These are phyloP conservation scores for Sycophila sp. DNA, from an alignment of 1,140 invertebrate species.

Conservation along the genomic window DNA sequence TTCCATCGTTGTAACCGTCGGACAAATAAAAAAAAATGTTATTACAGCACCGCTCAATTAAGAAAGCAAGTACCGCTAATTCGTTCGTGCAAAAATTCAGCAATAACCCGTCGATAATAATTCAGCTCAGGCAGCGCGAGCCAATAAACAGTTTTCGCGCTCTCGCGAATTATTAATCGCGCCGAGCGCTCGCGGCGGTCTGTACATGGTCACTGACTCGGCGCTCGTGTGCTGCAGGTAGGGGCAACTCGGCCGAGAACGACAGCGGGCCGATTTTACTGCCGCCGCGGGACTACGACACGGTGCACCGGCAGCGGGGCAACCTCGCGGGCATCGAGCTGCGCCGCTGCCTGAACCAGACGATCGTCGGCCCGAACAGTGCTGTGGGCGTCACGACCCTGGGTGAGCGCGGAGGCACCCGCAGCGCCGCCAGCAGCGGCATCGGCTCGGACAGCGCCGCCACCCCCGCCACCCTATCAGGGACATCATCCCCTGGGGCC, in stretches of 20 bases:
- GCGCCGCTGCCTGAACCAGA: slow-evolving; percentile 76
- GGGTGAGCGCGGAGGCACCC: slow-evolving; percentile 50
- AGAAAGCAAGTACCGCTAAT: too few species aligned
- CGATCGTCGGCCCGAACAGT: slow-evolving; percentile 72
- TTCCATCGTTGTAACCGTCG: too few species aligned
- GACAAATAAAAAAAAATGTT: too few species aligned
- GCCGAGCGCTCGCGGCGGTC: too few species aligned
- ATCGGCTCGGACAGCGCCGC: slow-evolving; percentile 90
- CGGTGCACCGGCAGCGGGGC: slow-evolving; percentile 83
- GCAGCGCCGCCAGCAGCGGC: slow-evolving; percentile 70
- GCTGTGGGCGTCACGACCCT: slow-evolving; percentile 6
- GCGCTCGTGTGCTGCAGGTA: slow-evolving; percentile 43
- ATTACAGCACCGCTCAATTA: too few species aligned
- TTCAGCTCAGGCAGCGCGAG: too few species aligned
- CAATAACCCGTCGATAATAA: too few species aligned
- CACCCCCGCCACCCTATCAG: slow-evolving; percentile 71
- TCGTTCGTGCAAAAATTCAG: too few species aligned
- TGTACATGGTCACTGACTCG: too few species aligned
- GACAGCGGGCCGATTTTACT: slow-evolving; percentile 82
- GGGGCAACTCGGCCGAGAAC: slow-evolving; percentile 60
- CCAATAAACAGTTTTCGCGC: too few species aligned
- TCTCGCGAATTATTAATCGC: too few species aligned
- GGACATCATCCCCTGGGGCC: slow-evolving; percentile 57
- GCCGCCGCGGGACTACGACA: slow-evolving; percentile 94
- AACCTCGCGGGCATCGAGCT: slow-evolving; percentile 84